Percentiles rank a stretch among this genome's conserved stretches.
Conservation (phyloP, 2,797 vertebrate species). For the Antennarius maculatus region DNA sequence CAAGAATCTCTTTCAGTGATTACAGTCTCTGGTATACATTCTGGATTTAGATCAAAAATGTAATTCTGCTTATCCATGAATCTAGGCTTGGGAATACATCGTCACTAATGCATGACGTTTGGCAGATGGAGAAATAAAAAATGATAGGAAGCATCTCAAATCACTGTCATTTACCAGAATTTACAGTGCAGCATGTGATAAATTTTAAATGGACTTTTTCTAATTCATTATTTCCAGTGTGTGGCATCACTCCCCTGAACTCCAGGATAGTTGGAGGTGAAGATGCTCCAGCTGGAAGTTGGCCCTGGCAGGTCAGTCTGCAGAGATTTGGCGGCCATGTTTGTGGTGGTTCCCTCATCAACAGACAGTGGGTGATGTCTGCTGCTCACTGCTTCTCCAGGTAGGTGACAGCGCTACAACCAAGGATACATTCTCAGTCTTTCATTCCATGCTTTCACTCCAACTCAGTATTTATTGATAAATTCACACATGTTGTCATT, state of each 20-base stretch:
- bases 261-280: constrained; percentile 63
- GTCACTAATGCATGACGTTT: too few species aligned
- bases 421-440: background rate
- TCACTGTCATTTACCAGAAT: too few species aligned
- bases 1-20: too few species aligned
- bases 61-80: too few species aligned
- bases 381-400: constrained; percentile 67
- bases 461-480: background rate
- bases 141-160: too few species aligned
- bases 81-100: too few species aligned
- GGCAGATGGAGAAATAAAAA: too few species aligned
- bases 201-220: background rate
- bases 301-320: constrained; percentile 73
- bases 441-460: too few species aligned
- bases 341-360: constrained; percentile 74
- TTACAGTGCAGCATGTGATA: too few species aligned
- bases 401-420: constrained; percentile 2
- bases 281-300: constrained; percentile 54
- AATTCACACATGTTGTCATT: background rate
- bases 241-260: constrained; percentile 41
- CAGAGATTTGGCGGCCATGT: constrained; percentile 22
- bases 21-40: too few species aligned
- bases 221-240: constrained; percentile 23
- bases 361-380: constrained; percentile 68
- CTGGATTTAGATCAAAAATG: too few species aligned